phyloP scores from a whole-genome alignment of 2,113 vertebrate genomes.

The Etheostoma cragini region DNA sequence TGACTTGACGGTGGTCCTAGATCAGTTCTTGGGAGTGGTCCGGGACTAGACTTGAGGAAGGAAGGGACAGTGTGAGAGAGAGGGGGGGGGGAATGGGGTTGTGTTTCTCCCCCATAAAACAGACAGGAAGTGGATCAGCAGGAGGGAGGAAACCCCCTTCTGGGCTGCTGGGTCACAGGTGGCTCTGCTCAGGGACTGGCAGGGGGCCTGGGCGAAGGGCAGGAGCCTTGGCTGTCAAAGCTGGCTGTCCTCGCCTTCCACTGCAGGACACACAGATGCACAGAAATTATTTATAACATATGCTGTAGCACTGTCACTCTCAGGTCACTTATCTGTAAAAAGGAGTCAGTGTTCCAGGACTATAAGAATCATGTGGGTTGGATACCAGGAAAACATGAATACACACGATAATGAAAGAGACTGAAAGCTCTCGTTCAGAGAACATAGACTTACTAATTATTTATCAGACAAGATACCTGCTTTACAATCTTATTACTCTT shows the following conservation, averaged over 20 bases:
- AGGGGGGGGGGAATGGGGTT: conserved; percentile 49
- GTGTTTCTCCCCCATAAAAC: conserved; percentile 76
- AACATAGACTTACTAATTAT: not conserved
- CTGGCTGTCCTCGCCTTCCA: conserved; percentile 97
- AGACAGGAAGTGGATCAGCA: conserved; percentile 77
- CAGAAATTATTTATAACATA: conserved; percentile 42
- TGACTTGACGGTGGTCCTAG: conserved; percentile 56
- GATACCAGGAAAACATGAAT: not conserved
- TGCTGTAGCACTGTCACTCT: not conserved
- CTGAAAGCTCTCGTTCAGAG: not conserved
- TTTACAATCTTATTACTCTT: not conserved
- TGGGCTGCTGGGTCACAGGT: conserved; percentile 75
- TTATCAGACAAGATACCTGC: not conserved
- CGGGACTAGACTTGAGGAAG: conserved; percentile 57
- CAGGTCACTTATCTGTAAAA: not conserved
- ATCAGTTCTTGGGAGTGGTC: conserved; percentile 67
- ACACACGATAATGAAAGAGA: not conserved
- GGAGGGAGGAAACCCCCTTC: conserved; percentile 67
- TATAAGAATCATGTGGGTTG: too few relatives aligned
- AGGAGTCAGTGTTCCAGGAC: not conserved
- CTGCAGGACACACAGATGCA: conserved; percentile 82
- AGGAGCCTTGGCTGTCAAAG: conserved; percentile 97
- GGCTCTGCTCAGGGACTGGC: conserved; percentile 89
- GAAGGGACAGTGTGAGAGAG: conserved; percentile 30
- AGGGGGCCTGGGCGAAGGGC: conserved; percentile 93